Evolutionary conservation across 1,140 invertebrate genomes (phyloP), one percentile per base, ranked within the genome.

Genomic region (Cepaea nemoralis): DNA sequence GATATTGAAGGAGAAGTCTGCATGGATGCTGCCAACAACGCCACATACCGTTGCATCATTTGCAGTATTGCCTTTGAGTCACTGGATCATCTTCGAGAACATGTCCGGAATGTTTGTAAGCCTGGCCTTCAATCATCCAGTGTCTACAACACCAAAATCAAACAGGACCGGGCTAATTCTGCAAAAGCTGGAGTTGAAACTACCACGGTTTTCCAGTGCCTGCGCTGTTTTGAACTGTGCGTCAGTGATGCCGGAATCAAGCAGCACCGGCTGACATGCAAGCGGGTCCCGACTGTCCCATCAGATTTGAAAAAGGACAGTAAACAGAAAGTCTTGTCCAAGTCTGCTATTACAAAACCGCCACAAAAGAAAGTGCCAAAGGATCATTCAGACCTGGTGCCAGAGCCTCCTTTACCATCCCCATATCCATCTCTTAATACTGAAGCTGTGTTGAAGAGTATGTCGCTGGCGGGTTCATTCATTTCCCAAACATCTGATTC

Each of bases 1-100:
- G 63, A 78, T 24, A 80, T 66, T 27, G 24, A 74, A 16, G 80
- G 77, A 0, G 77, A 82, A 35, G 24, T 67, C 66, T 82, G 48
- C 45, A 82, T 83, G 66, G 78, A 80, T 73, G 19, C 78, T 39
- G 40, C 78, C 39, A 80, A 80, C 69, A 80, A 80, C 69, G 83
- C 83, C 40, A 83, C 83, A 16, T 83, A 83, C 73, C 71, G 81
- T 24, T 84, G 83, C 66, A 82, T 84, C 55, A 84, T 84, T 69
- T 84, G 83, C 31, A 69, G 81, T 66, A 37, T 40, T 31, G 81
- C 81, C n/a, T 84, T 84, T 70, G 63, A 80, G 66, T 73, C 78
- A 24, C 66, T 84, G 59, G 83, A 84, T 63, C 50, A 45, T 37
- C 73, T 84, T 42, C 42, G 81, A 55, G 39, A 77, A 2, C 83